phyloP scores from a whole-genome alignment of 2,888 invertebrate genomes.

The Schizaphis graminum region DNA sequence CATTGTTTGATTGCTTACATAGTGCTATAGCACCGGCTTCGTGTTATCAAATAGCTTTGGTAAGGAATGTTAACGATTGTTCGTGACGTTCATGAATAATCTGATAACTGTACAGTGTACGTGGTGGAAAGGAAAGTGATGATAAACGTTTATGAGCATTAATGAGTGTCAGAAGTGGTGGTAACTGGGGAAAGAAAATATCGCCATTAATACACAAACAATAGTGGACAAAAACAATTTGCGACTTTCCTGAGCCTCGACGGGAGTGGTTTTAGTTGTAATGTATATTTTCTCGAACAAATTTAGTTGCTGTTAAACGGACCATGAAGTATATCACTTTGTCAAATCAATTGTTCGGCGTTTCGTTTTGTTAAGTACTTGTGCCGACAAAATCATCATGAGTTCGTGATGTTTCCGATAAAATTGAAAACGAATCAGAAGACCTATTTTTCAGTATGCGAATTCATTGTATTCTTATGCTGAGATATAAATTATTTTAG shows the following conservation, averaged over 20 bases:
- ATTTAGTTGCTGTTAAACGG: constrained; percentile 40
- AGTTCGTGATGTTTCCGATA: background rate
- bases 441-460: background rate
- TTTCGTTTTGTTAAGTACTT: background rate
- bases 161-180: background rate
- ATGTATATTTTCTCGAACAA: background rate
- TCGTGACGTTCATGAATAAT: constrained; percentile 40
- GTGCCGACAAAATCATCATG: background rate
- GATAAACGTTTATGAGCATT: constrained; percentile 51
- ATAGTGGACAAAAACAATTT: constrained; percentile 57
- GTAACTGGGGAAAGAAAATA: constrained; percentile 36
- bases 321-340: constrained; percentile 19
- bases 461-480: background rate
- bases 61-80: constrained; percentile 42
- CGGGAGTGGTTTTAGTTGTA: background rate
- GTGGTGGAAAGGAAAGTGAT: constrained; percentile 36
- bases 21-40: background rate
- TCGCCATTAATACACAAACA: constrained; percentile 52
- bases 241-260: constrained; percentile 20
- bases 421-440: background rate
- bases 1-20: background rate
- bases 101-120: background rate
- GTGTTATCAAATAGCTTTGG: constrained; percentile 7
- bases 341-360: constrained; percentile 46
- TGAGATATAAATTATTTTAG: background rate